Evolutionary conservation across 2,888 invertebrate genomes (phyloP).

Genomic region (Ophioninae sp.): DNA sequence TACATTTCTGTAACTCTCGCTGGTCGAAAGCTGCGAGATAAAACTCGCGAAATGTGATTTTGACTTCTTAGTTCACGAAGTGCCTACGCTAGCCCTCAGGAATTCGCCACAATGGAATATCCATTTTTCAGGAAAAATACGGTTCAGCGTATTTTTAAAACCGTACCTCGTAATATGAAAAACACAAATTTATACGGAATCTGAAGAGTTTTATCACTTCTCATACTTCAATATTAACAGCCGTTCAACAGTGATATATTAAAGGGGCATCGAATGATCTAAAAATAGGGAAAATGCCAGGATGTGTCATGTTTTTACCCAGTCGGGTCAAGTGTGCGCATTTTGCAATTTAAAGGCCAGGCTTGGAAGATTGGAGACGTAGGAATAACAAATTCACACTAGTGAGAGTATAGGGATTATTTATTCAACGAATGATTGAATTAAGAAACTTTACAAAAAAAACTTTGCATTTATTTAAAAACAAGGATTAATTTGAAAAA

Average conservation of each 20-base stretch:
- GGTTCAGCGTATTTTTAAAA: neutral
- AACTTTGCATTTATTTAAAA: too few relatives aligned
- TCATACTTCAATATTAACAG: neutral
- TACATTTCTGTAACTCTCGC: neutral
- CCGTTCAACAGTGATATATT: neutral
- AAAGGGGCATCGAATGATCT: neutral
- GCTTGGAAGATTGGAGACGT: neutral
- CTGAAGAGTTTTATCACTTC: neutral
- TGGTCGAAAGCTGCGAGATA: neutral
- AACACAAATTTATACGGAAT: neutral
- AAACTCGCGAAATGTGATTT: neutral
- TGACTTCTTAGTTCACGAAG: neutral
- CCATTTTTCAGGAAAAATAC: neutral
- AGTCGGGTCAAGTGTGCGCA: too few relatives aligned
- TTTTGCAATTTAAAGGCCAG: too few relatives aligned
- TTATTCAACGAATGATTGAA: neutral
- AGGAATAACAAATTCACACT: neutral
- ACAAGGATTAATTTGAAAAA: too few relatives aligned
- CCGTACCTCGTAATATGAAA: neutral
- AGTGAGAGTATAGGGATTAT: neutral
- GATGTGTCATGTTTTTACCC: neutral
- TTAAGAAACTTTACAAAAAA: neutral
- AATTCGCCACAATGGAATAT: neutral
- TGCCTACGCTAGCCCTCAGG: neutral
- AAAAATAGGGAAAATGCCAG: neutral